phyloP scores from a whole-genome alignment of 1,140 invertebrate genomes.

The Ectropis grisescens region DNA sequence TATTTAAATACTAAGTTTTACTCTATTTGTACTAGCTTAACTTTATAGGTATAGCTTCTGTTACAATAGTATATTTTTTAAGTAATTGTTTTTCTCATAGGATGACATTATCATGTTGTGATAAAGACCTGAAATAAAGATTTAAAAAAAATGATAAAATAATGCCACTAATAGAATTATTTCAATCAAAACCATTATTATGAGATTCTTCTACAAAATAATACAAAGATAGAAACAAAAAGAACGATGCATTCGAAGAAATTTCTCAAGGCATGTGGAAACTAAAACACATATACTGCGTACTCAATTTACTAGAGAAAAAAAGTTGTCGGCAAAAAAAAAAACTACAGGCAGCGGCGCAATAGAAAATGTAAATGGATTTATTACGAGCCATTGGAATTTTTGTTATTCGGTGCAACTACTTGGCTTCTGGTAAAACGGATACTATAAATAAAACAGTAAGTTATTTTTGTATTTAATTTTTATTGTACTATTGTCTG shows the following conservation, averaged over 20 bases:
- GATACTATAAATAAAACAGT: conserved; percentile 4
- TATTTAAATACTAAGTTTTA: no score
- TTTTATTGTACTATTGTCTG: conserved; percentile 6
- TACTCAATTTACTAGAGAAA: conserved; percentile 3
- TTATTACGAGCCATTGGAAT: conserved; percentile 2
- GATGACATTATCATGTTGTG: no score
- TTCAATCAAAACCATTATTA: neutral
- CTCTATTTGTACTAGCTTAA: no score
- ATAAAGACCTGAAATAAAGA: no score
- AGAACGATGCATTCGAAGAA: conserved; percentile 1
- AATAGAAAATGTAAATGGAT: conserved; percentile 11
- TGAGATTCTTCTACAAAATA: conserved; percentile 2
- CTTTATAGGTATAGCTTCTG: no score
- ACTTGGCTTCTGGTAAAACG: conserved; percentile 1
- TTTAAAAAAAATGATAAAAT: conserved; percentile 1
- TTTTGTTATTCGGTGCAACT: conserved; percentile 7
- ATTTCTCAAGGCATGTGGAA: conserved; percentile 3
- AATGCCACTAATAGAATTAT: conserved; percentile 2
- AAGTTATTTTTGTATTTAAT: conserved; percentile 6
- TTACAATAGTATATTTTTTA: no score
- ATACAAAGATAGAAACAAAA: conserved; percentile 3
- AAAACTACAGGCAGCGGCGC: conserved; percentile 9
- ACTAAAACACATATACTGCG: conserved; percentile 3
- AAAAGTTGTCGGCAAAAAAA: conserved; percentile 3
- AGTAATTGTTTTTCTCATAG: no score